Conservation (phyloP, 2,797 vertebrate species). For the Phrynocephalus guinanensis region DNA sequence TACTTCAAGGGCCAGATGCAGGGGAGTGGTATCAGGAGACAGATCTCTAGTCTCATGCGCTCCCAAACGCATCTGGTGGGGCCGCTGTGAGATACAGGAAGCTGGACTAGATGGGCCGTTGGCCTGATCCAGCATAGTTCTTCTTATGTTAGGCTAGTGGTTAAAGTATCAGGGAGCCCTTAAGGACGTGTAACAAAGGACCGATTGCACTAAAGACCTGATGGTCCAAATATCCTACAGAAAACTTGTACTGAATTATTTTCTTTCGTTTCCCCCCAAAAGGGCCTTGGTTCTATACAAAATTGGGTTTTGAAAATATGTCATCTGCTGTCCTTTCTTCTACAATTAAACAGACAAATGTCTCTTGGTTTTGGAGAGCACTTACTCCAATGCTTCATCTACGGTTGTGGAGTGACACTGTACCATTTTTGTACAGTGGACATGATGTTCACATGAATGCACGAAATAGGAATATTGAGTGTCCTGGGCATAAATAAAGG, state of each 20-base stretch:
- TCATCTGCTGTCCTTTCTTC: neutral
- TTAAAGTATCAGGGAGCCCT: too few species aligned
- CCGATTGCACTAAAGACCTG: neutral
- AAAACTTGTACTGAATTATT: neutral
- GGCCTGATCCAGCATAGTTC: too few species aligned
- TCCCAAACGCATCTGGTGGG: too few species aligned
- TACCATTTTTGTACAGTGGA: neutral
- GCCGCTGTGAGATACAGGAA: too few species aligned
- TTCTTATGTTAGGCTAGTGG: too few species aligned
- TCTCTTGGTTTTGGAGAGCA: neutral
- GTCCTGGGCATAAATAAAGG: neutral
- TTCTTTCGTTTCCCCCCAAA: neutral
- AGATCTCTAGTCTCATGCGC: too few species aligned
- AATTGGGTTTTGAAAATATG: neutral
- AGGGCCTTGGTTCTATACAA: too few species aligned
- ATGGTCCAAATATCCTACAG: too few species aligned
- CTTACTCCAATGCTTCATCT: neutral
- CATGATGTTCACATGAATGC: neutral
- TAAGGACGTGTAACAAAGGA: neutral
- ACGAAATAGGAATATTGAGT: neutral
- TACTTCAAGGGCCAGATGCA: too few species aligned
- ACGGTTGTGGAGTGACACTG: neutral
- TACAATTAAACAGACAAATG: accelerated
- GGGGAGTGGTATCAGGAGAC: too few species aligned
- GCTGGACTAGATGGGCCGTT: too few species aligned